phyloP scores from a whole-genome alignment of 2,113 vertebrate species.

The Collichthys lucidus region DNA sequence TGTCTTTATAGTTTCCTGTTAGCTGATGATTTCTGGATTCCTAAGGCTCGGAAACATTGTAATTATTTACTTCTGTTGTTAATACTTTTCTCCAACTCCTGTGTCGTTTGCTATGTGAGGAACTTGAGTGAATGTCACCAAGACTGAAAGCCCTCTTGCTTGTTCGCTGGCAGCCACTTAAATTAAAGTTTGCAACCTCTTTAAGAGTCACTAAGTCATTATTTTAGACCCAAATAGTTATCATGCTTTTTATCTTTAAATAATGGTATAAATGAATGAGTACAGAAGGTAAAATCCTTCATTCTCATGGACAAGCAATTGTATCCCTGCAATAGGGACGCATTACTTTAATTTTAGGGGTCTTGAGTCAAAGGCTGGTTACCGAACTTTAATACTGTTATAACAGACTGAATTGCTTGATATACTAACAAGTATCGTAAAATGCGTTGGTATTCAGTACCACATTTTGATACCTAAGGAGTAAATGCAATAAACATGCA shows the following conservation, averaged over 20 bases:
- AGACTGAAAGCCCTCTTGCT: background rate
- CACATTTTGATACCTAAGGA: too few species aligned
- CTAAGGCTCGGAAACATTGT: background rate
- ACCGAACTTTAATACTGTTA: too few species aligned
- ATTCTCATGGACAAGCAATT: background rate
- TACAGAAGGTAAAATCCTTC: background rate
- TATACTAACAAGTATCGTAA: too few species aligned
- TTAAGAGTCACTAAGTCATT: background rate
- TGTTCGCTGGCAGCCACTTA: background rate
- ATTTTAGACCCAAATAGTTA: background rate
- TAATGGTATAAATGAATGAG: background rate
- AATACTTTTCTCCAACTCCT: background rate
- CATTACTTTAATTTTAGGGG: background rate
- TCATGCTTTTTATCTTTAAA: background rate
- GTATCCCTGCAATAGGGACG: background rate
- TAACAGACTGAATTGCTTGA: too few species aligned
- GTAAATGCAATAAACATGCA: too few species aligned
- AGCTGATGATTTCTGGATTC: constrained; percentile 14
- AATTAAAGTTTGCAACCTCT: background rate
- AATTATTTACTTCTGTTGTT: constrained; percentile 19
- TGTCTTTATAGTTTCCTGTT: constrained; percentile 37
- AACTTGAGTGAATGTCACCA: constrained; percentile 1
- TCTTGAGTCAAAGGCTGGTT: background rate
- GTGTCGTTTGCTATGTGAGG: background rate
- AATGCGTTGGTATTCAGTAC: too few species aligned